Evolutionary conservation across 2,113 vertebrate species (phyloP), one percentile per base, ranked within the genome.

Genomic region (Coreoperca whiteheadi): DNA sequence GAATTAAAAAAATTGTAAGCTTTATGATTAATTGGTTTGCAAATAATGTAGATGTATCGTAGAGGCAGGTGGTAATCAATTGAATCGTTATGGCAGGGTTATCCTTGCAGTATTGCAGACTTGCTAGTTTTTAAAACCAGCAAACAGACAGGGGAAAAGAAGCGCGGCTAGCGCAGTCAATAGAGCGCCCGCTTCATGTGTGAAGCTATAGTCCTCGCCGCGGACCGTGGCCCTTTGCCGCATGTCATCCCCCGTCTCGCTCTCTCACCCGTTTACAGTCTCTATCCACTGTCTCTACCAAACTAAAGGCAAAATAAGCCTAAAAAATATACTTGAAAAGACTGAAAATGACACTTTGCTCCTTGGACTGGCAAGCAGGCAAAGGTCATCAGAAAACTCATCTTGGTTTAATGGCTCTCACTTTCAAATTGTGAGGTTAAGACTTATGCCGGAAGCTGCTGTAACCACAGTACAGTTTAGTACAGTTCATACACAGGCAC

Each of bases 331-430:
- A n/a, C n/a, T n/a, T n/a, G n/a, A n/a, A n/a, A n/a, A 50, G 50
- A 32, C 71, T 39, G 20, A 75, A n/a, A 61, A 72, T 61, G 51
- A 30, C 37, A 56, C 54, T 73, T 80, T 76, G 46, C 46, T 77
- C 46, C 41, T 16, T 15, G 63, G 37, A 85, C 53, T 46, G 75
- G 6, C 60, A 20, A 23, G 20, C 46, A 1, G 4, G 39, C 41
- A 74, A 61, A 77, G 56, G 41, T 59, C 71, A 77, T 59, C 71
- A 77, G 21, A 76, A 74, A 81, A 34, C 67, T 66, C 48, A 83
- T 60, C 50, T 73, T 8, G n/a, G 14, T 77, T 63, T 66, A 77
- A 77, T 68, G 30, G 51, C 34, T 83, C 39, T 74, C 60, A 34
- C 57, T 77, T 68, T 77, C 7, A 51, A 57, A 51, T 48, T 21